Percentiles rank a stretch among this genome's conserved stretches.
These are phyloP conservation scores for Chinchilla lanigera DNA, from an alignment of 2,113 vertebrate genomes.

Conservation along the genomic window DNA sequence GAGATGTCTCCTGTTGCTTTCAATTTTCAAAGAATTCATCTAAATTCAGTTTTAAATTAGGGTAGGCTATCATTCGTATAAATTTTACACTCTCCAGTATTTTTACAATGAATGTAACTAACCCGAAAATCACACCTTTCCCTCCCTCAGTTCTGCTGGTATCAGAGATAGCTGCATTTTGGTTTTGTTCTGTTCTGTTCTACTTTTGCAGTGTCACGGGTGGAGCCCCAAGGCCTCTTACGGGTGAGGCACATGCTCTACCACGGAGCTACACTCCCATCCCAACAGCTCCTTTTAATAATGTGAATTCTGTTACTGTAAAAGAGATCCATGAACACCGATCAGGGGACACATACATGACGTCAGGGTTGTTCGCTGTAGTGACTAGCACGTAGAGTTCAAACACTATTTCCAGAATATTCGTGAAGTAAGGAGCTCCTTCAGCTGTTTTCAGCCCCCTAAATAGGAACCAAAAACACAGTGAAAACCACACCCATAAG, in stretches of 20 bases:
- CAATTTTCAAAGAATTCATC: background rate
- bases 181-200: background rate
- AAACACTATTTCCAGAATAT: slow-evolving; percentile 92
- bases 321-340: accelerated
- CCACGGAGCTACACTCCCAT: background rate
- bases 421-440: slow-evolving; percentile 91
- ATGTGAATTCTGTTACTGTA: background rate
- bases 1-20: background rate
- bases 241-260: too few relatives aligned
- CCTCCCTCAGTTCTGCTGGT: background rate
- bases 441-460: slow-evolving; percentile 91
- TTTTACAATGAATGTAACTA: background rate
- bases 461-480: slow-evolving; percentile 44
- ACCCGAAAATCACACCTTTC: background rate
- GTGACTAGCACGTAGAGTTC: slow-evolving; percentile 97
- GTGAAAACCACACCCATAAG: background rate
- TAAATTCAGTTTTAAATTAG: background rate
- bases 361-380: slow-evolving; percentile 94
- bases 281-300: background rate
- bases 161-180: background rate
- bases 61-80: background rate
- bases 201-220: background rate
- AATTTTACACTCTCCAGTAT: background rate
- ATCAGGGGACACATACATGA: slow-evolving; percentile 89
- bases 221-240: background rate